Conservation (phyloP, 1,140 invertebrate species). For the Lanistes nyassanus region DNA sequence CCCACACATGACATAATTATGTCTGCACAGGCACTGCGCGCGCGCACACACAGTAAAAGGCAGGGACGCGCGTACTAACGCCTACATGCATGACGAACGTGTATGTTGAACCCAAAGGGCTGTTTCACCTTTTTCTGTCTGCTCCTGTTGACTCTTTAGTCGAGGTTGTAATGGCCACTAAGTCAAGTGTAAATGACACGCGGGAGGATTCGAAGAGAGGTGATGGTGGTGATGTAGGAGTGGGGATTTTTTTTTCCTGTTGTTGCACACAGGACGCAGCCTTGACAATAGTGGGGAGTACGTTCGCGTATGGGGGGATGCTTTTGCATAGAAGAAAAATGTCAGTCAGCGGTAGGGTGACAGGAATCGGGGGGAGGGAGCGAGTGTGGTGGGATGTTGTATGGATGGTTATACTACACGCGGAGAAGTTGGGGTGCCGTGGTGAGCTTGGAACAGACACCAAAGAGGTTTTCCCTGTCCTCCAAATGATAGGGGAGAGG, state of each 20-base stretch:
- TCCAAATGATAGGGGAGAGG: neutral
- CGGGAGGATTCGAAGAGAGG: neutral
- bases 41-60: neutral
- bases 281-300: neutral
- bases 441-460: too few species aligned
- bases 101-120: neutral
- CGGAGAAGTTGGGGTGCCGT: neutral
- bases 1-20: too few species aligned
- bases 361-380: neutral
- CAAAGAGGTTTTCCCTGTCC: too few species aligned
- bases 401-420: too few species aligned
- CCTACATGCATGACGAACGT: neutral
- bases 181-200: neutral
- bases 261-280: too few species aligned
- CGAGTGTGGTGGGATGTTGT: neutral
- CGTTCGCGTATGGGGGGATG: neutral
- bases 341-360: neutral
- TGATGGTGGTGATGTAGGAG: neutral
- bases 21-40: too few species aligned
- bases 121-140: neutral
- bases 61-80: neutral
- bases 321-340: too few species aligned
- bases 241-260: too few species aligned
- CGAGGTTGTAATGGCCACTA: neutral
- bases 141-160: neutral